Conservation (phyloP, 2,888 invertebrate genomes). For the Cloeon dipterum region DNA sequence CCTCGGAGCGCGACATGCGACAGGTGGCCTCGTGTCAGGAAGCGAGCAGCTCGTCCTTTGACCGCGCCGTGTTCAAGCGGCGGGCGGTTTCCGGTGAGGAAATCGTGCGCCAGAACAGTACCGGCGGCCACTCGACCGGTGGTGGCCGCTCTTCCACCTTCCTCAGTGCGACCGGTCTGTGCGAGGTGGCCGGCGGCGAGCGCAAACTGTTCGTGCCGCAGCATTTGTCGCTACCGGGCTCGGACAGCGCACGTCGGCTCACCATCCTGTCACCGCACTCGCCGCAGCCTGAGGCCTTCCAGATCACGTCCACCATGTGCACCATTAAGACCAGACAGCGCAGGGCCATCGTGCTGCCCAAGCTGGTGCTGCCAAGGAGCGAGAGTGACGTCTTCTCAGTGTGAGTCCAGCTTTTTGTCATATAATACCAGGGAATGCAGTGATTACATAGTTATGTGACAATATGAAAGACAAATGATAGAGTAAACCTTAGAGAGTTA, state of each 20-base stretch:
- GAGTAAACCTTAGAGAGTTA: no score
- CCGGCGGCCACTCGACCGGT: not conserved
- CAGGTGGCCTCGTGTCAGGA: constrained; percentile 16
- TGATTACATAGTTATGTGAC: no score
- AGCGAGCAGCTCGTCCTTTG: constrained; percentile 23
- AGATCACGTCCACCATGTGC: constrained; percentile 24
- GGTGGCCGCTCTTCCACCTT: constrained; percentile 10
- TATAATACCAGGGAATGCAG: no score
- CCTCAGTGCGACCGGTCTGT: not conserved
- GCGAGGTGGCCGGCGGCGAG: not conserved
- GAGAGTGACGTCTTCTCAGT: constrained; percentile 42
- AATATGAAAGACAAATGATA: no score
- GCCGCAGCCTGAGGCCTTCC: constrained; percentile 42
- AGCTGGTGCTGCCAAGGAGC: constrained; percentile 49
- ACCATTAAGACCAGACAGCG: constrained; percentile 37
- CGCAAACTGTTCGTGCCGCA: constrained; percentile 20
- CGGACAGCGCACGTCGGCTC: constrained; percentile 30
- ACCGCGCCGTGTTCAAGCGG: constrained; percentile 28
- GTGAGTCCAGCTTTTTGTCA: no score
- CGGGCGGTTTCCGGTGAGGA: constrained; percentile 38
- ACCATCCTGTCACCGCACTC: constrained; percentile 63
- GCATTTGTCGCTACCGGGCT: constrained; percentile 42
- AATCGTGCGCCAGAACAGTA: constrained; percentile 12
- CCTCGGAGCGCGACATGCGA: constrained; percentile 41
- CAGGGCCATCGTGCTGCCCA: constrained; percentile 48